Evolutionary conservation across 2,888 invertebrate genomes (phyloP), one percentile per base, ranked within the genome.

Genomic region (Odontocolon sp.): DNA sequence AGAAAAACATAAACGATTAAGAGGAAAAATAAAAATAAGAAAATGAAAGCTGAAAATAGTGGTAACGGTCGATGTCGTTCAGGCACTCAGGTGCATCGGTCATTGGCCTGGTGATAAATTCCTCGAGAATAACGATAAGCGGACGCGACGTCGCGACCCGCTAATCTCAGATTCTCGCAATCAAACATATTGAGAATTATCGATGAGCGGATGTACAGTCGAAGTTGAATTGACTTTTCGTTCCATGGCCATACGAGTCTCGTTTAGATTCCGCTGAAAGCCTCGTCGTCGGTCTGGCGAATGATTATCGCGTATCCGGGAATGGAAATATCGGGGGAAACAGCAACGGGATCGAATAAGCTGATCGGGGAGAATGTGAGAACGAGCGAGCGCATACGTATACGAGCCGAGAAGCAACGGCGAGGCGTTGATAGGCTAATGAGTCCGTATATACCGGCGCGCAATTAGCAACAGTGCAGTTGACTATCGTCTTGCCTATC

Each of bases 371-470:
- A 26, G 59, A 68, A 38, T 14, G 23, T n/a, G n/a, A n/a, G n/a
- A 64, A 50, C 38, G 66, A n/a, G 56, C 45, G 61, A 67, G n/a
- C n/a, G n/a, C n/a, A n/a, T n/a, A n/a, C n/a, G n/a, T n/a, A n/a
- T n/a, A 61, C 61, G 61, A 45, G 42, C 61, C n/a, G 54, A 67
- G 59, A 67, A 54, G 26, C 45, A 14, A 45, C 40, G 21, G 42
- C 50, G 33, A 68, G 16, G 50, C 31, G 63, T 66, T 54, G 76
- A 80, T 78, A 75, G 59, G 61, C 72, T 72, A 78, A 76, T 78
- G 75, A 76, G 75, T 23, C 45, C 59, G 57, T n/a, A n/a, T n/a
- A n/a, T 11, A 36, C 64, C 18, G 61, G 47, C 45, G 61, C 61
- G 66, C 77, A 69, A 69, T 77, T 77, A 69, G 69, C 61, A 36